A percentile compares a stretch with the other conserved stretches of the same genome.
These are phyloP conservation scores for Cryptoprocta ferox DNA, from an alignment of 2,797 vertebrate species.

Conservation along the genomic window DNA sequence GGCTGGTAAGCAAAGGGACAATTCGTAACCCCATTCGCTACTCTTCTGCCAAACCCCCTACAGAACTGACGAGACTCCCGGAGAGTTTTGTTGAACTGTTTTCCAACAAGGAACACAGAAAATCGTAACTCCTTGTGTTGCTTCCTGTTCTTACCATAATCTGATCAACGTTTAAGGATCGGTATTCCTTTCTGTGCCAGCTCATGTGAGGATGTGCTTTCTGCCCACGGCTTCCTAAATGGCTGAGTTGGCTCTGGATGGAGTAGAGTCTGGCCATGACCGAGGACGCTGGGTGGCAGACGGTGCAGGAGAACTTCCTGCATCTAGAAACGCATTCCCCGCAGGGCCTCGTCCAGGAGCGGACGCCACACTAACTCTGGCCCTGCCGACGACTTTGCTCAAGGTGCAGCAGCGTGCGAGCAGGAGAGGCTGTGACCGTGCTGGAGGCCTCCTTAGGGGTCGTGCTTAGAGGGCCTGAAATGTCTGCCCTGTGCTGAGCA, in stretches of 20 bases:
- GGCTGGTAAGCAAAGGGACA: not conserved
- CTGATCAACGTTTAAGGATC: not conserved
- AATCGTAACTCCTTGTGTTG: not conserved
- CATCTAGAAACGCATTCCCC: not conserved
- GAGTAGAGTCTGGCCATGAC: not conserved
- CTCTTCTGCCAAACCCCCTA: not conserved
- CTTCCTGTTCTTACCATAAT: not conserved
- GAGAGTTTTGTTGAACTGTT: not conserved
- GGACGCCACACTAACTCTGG: no score
- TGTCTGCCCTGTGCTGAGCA: not conserved
- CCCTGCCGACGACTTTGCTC: not conserved
- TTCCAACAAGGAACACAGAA: not conserved
- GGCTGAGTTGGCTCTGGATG: not conserved
- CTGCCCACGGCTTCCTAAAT: not conserved
- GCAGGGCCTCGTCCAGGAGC: accelerated
- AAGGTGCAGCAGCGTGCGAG: not conserved
- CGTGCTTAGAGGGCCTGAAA: not conserved
- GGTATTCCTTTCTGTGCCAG: not conserved
- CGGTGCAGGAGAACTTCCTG: not conserved
- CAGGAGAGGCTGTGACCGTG: not conserved
- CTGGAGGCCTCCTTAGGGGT: not conserved
- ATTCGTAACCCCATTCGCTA: not conserved
- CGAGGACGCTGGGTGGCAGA: not conserved
- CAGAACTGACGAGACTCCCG: not conserved
- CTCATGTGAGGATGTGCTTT: not conserved